phyloP scores from a whole-genome alignment of 2,888 invertebrate species.

The Oxyteleia sp. region DNA sequence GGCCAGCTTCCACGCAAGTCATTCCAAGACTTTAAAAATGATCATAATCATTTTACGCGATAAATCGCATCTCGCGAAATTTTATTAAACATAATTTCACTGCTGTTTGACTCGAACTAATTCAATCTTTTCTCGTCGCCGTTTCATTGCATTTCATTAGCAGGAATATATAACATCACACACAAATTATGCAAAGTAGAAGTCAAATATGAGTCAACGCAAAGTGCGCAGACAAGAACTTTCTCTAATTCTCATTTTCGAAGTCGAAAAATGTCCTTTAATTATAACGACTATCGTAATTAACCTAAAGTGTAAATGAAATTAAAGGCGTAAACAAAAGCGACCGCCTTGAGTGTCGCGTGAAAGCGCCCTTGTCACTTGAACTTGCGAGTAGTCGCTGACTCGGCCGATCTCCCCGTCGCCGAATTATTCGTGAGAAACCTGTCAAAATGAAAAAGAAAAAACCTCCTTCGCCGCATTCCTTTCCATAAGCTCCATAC shows the following conservation, averaged over 20 bases:
- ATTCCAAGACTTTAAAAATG: no score
- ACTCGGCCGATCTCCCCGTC: conserved; percentile 29
- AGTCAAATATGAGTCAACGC: conserved; percentile 30
- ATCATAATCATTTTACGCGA: conserved; percentile 5
- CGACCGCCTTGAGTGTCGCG: conserved; percentile 67
- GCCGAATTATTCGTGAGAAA: conserved; percentile 29
- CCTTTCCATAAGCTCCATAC: neutral
- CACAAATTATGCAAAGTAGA: conserved; percentile 50
- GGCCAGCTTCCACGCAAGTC: no score
- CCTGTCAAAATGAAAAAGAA: conserved; percentile 38
- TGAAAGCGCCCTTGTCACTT: conserved; percentile 86
- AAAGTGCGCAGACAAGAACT: conserved; percentile 25
- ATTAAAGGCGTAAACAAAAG: conserved; percentile 45
- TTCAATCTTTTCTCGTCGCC: conserved; percentile 14
- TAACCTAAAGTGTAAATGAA: conserved; percentile 48
- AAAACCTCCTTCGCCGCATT: conserved; percentile 29
- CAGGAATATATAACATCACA: conserved; percentile 17
- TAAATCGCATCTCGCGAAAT: neutral
- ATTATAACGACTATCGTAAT: conserved; percentile 56
- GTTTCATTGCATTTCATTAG: conserved; percentile 43
- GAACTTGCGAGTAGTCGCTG: conserved; percentile 80
- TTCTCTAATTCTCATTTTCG: conserved; percentile 55
- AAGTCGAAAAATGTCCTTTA: conserved; percentile 18
- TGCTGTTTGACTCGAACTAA: neutral
- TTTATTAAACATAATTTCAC: conserved; percentile 6